Base-by-base conservation (phyloP, 2,113 vertebrate species). In the Actinemys pallida region DNA sequence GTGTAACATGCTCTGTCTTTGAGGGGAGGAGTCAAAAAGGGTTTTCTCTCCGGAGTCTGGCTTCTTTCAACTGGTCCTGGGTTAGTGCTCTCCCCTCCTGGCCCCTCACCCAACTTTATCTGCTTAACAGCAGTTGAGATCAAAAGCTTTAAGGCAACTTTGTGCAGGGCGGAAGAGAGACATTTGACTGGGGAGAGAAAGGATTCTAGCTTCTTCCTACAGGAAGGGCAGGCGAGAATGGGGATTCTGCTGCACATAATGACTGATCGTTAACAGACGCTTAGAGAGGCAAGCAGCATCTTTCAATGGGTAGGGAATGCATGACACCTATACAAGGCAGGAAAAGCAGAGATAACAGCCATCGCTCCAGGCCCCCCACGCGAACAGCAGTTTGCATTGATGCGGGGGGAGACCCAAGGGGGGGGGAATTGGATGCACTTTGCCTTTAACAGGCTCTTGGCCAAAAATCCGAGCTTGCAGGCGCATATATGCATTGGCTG, bases 371-470 rank as follows among this genome's bases (percentile, higher is more conserved):
- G 19, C 65, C 35, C 16, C 62, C 12, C 47, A n/a, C 12, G 35
- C 24, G 25, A 65, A 7, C 29, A 17, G 20, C 35, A 42, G 17
- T 78, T 42, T 81, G 47, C 57, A 29, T 50, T 19, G 75, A 25
- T 1, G 42, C 10, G 7, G 39, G 17, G 35, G 56, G 78, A 47
- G 45, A 52, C 35, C 91, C 50, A 42, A 2, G 45, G 45, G 6
- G 22, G 19, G 54, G 93, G 89, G 22, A 39, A 1, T 16, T 2
- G 82, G 5, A 16, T 1, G 31, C 88, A 10, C 94, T 93, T 93
- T n/a, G 16, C 90, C 97, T 97, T 96, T 96, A 96, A 96, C 72
- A 54, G 1, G 90, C 39, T 14, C 25, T 0, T 62, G 79, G 95
- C 95, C 92, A 78, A 78, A 69, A 42, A 17, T 3, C 62, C 65